Evolutionary conservation across 2,888 invertebrate genomes (phyloP).

Genomic region (Baronia brevicornis): DNA sequence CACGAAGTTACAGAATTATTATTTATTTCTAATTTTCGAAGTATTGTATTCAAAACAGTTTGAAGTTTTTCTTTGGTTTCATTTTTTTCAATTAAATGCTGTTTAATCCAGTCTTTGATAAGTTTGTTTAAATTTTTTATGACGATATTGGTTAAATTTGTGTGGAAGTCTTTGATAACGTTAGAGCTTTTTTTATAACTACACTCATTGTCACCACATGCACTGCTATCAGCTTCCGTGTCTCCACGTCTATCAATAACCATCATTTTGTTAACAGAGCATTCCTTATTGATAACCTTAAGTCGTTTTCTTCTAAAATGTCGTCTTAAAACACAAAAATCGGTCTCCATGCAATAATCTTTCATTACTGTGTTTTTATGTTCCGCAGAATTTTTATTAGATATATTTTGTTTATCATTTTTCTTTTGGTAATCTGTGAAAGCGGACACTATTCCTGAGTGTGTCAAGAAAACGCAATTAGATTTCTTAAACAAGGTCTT

Average conservation of each 20-base stretch:
- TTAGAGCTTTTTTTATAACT: slow-evolving; percentile 18
- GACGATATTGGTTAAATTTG: slow-evolving; percentile 40
- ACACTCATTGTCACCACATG: slow-evolving; percentile 40
- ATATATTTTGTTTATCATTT: slow-evolving; percentile 34
- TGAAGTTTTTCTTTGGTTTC: slow-evolving; percentile 40
- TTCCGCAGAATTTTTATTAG: slow-evolving; percentile 28
- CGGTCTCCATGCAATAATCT: slow-evolving; percentile 57
- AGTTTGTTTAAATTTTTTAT: slow-evolving; percentile 46
- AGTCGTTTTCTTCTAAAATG: slow-evolving; percentile 38
- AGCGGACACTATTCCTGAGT: slow-evolving; percentile 42
- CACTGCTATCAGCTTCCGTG: slow-evolving; percentile 33
- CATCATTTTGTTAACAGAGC: slow-evolving; percentile 32
- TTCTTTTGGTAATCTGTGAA: slow-evolving; percentile 36
- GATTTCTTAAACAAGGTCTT: slow-evolving; percentile 49
- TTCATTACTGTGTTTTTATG: slow-evolving; percentile 38
- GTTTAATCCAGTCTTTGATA: slow-evolving; percentile 43
- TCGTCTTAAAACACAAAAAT: slow-evolving; percentile 47
- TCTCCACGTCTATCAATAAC: slow-evolving; percentile 35
- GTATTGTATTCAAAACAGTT: slow-evolving; percentile 39
- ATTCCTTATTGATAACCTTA: slow-evolving; percentile 28
- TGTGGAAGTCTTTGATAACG: slow-evolving; percentile 18
- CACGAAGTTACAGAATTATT: slow-evolving; percentile 30
- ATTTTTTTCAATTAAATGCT: slow-evolving; percentile 37
- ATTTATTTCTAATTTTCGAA: slow-evolving; percentile 32
- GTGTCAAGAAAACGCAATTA: slow-evolving; percentile 30